A percentile compares a stretch with the other conserved stretches of the same genome.
Evolutionary conservation across 2,888 invertebrate species (phyloP).

Genomic region (Diogma glabrata): DNA sequence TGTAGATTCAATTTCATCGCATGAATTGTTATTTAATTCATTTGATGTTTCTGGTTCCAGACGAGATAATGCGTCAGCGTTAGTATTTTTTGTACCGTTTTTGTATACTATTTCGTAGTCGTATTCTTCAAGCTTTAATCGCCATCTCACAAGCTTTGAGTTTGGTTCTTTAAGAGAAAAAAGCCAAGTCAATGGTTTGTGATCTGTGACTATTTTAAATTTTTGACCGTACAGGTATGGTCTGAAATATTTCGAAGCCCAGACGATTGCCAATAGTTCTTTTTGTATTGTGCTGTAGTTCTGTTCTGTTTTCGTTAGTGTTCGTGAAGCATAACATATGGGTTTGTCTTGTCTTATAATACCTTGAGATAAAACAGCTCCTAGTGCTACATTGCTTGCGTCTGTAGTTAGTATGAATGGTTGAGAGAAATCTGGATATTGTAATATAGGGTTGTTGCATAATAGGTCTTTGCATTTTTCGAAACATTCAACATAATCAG

Average conservation of each 20-base stretch:
- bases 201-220: neutral
- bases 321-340: constrained; percentile 20
- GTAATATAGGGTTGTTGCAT: constrained; percentile 24
- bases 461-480: constrained; percentile 14
- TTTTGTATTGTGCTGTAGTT: constrained; percentile 25
- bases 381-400: neutral
- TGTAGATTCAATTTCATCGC: neutral
- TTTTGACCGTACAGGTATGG: neutral
- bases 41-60: neutral
- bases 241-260: neutral
- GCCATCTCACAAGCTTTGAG: neutral
- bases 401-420: neutral
- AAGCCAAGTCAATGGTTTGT: neutral
- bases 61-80: neutral
- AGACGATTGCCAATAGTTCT: constrained; percentile 19
- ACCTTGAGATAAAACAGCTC: constrained; percentile 11
- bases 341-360: neutral
- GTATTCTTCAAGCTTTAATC: neutral
- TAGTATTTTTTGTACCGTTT: neutral
- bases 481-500: constrained; percentile 13
- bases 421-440: constrained; percentile 21
- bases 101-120: neutral
- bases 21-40: neutral
- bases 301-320: constrained; percentile 18
- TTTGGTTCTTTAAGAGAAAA: neutral